These are phyloP conservation scores for Volucella inanis DNA, from an alignment of 2,888 invertebrate genomes.

Conservation along the genomic window DNA sequence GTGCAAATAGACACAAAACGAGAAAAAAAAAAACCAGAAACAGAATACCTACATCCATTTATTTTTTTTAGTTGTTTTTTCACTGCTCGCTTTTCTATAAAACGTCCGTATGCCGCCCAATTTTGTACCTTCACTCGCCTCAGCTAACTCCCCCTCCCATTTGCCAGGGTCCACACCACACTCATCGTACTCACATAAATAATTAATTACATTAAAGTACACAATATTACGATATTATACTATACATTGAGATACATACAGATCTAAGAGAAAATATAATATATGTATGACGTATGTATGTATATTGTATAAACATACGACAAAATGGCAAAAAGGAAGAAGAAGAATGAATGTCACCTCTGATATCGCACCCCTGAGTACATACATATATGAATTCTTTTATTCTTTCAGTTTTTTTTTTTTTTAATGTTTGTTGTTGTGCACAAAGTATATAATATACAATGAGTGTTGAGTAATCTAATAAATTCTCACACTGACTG, in stretches of 20 bases:
- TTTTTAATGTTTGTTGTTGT: constrained; percentile 38
- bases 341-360: constrained; percentile 72
- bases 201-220: constrained; percentile 73
- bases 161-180: neutral
- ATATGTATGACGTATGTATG: constrained; percentile 17
- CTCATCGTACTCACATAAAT: constrained; percentile 64
- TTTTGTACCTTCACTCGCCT: constrained; percentile 3
- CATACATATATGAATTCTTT: constrained; percentile 57
- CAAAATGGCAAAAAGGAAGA: constrained; percentile 40
- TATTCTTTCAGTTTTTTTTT: constrained; percentile 36
- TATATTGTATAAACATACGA: constrained; percentile 7
- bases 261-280: constrained; percentile 46
- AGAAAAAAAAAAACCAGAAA: constrained; percentile 22
- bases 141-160: constrained; percentile 2
- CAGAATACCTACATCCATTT: neutral
- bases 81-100: constrained; percentile 24
- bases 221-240: constrained; percentile 67
- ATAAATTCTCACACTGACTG: constrained; percentile 71
- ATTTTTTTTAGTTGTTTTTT: constrained; percentile 18
- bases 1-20: constrained; percentile 56
- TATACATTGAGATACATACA: constrained; percentile 45
- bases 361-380: constrained; percentile 72
- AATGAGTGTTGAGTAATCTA: constrained; percentile 71
- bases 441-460: constrained; percentile 70
- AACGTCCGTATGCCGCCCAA: constrained; percentile 43